Conservation (phyloP, 2,888 invertebrate genomes). For the Drosophila eohydei region DNA sequence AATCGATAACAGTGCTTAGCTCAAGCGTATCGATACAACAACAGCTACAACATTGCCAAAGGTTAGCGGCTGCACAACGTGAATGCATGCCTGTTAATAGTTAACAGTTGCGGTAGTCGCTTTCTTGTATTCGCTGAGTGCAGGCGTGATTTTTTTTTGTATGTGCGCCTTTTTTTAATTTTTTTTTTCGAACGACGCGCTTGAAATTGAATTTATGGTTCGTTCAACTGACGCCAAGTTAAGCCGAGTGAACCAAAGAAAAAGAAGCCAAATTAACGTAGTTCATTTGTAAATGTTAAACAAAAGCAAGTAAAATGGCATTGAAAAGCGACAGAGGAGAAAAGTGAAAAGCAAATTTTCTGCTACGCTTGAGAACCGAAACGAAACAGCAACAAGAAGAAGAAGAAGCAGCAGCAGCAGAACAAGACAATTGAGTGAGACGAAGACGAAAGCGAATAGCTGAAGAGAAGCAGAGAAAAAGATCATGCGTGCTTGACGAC, state of each 20-base stretch:
- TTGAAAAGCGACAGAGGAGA: slow-evolving; percentile 44
- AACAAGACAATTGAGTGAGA: slow-evolving; percentile 19
- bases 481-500: slow-evolving; percentile 64
- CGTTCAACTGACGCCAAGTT: slow-evolving; percentile 50
- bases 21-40: slow-evolving; percentile 26
- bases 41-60: slow-evolving; percentile 10
- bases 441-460: slow-evolving; percentile 52
- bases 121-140: slow-evolving; percentile 37
- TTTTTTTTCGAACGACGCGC: slow-evolving; percentile 48
- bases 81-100: slow-evolving; percentile 28
- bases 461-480: slow-evolving; percentile 58
- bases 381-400: slow-evolving; percentile 46
- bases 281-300: slow-evolving; percentile 10
- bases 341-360: slow-evolving; percentile 67
- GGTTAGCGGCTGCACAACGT: slow-evolving; percentile 14
- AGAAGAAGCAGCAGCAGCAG: slow-evolving; percentile 18
- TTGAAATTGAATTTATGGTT: slow-evolving; percentile 52
- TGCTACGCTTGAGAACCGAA: slow-evolving; percentile 70
- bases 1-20: slow-evolving; percentile 4
- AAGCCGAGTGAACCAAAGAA: slow-evolving; percentile 26
- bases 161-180: slow-evolving; percentile 31
- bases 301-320: slow-evolving; percentile 47
- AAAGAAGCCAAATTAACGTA: slow-evolving; percentile 11
- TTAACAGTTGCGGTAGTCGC: slow-evolving; percentile 36
- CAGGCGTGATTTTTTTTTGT: slow-evolving; percentile 8